Evolutionary conservation across 2,888 invertebrate species (phyloP).

Genomic region (Scaptodrosophila latifasciaeformis): DNA sequence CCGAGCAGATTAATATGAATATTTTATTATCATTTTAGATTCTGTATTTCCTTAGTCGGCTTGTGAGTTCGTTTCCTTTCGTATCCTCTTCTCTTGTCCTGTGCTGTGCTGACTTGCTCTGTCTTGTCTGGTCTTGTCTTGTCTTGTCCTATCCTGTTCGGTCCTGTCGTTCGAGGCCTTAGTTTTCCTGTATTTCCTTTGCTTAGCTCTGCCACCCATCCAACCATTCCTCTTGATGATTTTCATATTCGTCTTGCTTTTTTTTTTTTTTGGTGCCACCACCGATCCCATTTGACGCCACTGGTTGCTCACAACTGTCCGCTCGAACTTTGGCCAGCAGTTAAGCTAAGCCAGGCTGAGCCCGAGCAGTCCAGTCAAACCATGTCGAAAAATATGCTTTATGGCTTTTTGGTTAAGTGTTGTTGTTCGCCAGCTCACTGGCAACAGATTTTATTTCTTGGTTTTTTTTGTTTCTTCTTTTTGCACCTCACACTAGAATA

Average conservation of each 20-base stretch:
- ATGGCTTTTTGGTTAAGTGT: conserved; percentile 44
- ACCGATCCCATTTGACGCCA: too few relatives aligned
- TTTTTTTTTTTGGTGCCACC: background rate
- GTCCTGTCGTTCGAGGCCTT: too few relatives aligned
- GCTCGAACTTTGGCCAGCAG: conserved; percentile 3
- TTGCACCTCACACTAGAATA: background rate
- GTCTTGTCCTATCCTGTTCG: too few relatives aligned
- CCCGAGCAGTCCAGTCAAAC: conserved; percentile 46
- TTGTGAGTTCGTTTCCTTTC: too few relatives aligned
- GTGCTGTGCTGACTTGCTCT: too few relatives aligned
- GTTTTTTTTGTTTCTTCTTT: background rate
- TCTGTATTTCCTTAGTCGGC: conserved; percentile 46
- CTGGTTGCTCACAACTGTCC: background rate
- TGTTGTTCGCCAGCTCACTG: conserved; percentile 12
- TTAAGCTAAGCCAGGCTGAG: conserved; percentile 22
- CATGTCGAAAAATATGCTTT: conserved; percentile 60
- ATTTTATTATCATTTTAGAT: conserved; percentile 71
- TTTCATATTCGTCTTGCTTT: background rate
- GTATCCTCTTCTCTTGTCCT: background rate
- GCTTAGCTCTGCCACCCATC: background rate
- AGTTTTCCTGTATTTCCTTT: too few relatives aligned
- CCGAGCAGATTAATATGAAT: conserved; percentile 70
- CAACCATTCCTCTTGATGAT: background rate
- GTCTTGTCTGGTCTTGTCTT: too few relatives aligned
- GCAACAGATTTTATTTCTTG: background rate